Evolutionary conservation across 1,140 invertebrate genomes (phyloP).

Genomic region (Calosoma granatense): DNA sequence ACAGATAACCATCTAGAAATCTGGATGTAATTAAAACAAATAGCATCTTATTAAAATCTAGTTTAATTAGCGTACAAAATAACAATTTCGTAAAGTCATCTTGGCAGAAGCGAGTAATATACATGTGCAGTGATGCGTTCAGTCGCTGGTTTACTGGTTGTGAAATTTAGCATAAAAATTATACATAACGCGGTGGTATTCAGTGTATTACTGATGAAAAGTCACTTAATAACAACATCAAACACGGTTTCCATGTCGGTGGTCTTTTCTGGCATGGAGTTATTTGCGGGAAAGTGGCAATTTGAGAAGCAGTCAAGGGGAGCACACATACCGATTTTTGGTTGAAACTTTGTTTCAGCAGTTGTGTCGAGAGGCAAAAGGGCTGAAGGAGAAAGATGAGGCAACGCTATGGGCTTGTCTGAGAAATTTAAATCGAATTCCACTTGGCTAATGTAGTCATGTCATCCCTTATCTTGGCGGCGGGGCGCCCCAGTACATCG

Average conservation of each 20-base stretch:
- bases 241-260: background rate
- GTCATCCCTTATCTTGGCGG: slow-evolving; percentile 1
- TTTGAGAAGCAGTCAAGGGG: background rate
- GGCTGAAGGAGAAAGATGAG: background rate
- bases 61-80: no score
- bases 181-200: background rate
- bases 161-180: background rate
- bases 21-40: no score
- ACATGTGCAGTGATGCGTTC: no score
- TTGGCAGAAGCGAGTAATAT: no score
- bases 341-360: background rate
- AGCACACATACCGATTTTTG: background rate
- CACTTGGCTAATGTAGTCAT: slow-evolving; percentile 2
- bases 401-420: background rate
- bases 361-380: background rate
- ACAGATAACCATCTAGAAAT: no score
- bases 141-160: no score
- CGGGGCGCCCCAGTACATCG: no score
- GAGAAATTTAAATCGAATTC: background rate
- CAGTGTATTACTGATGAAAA: background rate
- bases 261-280: background rate
- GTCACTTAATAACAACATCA: background rate
- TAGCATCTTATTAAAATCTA: no score
- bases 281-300: background rate
- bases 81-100: no score